Percentiles rank a stretch among this genome's conserved stretches.
Evolutionary conservation across 2,888 invertebrate genomes (phyloP).

Genomic region (Lasioglossum leucozonium): DNA sequence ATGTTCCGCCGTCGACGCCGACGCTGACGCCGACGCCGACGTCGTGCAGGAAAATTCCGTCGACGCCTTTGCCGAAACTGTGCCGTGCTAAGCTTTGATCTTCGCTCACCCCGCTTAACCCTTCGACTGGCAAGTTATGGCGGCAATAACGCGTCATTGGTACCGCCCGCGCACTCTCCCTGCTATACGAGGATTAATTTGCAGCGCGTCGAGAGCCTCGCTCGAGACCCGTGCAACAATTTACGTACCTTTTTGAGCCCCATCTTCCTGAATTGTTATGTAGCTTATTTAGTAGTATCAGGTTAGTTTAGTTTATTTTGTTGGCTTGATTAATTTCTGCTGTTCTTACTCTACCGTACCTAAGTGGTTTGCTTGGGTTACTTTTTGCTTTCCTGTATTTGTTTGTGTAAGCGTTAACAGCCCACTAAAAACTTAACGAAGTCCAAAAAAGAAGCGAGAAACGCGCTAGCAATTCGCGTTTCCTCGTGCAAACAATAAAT

Average conservation of each 20-base stretch:
- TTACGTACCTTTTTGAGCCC: background rate
- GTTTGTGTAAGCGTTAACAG: background rate
- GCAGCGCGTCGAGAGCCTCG: background rate
- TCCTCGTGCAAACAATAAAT: background rate
- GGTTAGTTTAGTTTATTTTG: background rate
- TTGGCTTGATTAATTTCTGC: background rate
- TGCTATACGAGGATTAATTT: slow-evolving; percentile 2
- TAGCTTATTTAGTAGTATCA: background rate
- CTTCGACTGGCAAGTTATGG: slow-evolving; percentile 34
- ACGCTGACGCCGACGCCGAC: slow-evolving; percentile 5
- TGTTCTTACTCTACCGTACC: background rate
- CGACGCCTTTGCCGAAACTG: slow-evolving; percentile 28
- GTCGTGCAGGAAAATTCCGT: slow-evolving; percentile 16
- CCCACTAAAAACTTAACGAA: background rate
- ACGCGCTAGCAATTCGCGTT: background rate
- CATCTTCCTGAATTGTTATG: background rate
- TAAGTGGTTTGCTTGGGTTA: too few relatives aligned
- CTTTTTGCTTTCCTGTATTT: background rate
- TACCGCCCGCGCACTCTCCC: background rate
- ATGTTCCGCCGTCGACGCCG: slow-evolving; percentile 20
- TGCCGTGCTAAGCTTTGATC: slow-evolving; percentile 35
- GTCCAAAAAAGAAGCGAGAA: background rate
- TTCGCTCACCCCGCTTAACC: slow-evolving; percentile 20
- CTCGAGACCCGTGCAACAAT: background rate
- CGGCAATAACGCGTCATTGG: slow-evolving; percentile 26